Evolutionary conservation across 2,888 invertebrate genomes (phyloP), one percentile per base, ranked within the genome.

Genomic region (Omphaloscelis lunosa): DNA sequence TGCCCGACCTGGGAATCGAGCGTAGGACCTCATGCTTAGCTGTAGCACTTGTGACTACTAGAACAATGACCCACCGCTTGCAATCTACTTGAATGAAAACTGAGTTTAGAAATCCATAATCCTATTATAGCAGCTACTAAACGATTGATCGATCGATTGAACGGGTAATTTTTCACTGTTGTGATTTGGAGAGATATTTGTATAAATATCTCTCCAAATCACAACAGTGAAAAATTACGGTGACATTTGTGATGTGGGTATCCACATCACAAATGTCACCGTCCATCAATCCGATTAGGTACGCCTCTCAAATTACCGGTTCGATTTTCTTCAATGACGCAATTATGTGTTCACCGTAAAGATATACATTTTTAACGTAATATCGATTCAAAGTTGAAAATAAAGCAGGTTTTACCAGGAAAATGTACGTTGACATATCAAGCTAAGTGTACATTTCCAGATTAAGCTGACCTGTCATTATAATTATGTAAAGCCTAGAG

Each of bases 301-400:
- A 75, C 76, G 82, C 79, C 69, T 67, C 23, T 45, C 51, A 45
- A 83, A 75, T 62, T 69, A 69, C 53, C 15, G 27, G 53, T 62
- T 45, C 58, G 27, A 85, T 85, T 72, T 76, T 51, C 72, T 48
- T n/a, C 51, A 85, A 85, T 76, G 59, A 62, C 66, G 39, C 23
- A 76, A 51, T 72, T 66, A 79, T 51, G 41, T 51, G 65, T 84
- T 70, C 74, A 15, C 62, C 39, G 75, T 73, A 67, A 67, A 71
- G 5, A 20, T 53, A 61, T 81, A 39, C 67, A 85, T 59, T 78
- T 72, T 78, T 74, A 67, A 82, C 6, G 53, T 12, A 20, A 45
- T 56, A 86, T 82, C 74, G 86, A 82, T 83, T 48, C 20, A 0
- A 23, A 12, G 62, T 74, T 72, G 20, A 78, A 74, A 82, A 77